These are phyloP conservation scores for Chrysomela aeneicollis DNA, from an alignment of 2,888 invertebrate genomes.

Conservation along the genomic window DNA sequence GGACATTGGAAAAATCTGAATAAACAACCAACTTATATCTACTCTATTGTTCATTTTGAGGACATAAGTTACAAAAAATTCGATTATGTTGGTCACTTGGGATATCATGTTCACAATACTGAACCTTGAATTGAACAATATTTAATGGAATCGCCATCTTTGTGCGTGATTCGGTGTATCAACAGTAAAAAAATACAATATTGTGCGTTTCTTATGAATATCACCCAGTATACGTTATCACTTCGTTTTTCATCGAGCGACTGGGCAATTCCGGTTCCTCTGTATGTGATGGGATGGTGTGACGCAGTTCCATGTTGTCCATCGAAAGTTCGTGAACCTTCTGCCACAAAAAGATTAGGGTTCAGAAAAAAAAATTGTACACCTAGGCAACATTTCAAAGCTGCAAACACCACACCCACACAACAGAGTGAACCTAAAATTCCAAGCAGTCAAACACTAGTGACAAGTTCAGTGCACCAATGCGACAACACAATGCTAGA, in stretches of 20 bases:
- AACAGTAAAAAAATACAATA: background rate
- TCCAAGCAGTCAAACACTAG: slow-evolving; percentile 5
- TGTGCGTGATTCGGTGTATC: background rate
- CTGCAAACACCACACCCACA: slow-evolving; percentile 26
- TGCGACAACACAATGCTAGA: slow-evolving; percentile 29
- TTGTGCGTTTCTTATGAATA: background rate
- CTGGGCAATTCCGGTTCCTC: background rate
- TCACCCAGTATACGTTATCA: background rate
- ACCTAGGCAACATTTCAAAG: background rate
- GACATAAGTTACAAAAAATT: too few relatives aligned
- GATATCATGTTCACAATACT: too few relatives aligned
- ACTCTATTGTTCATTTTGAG: too few relatives aligned
- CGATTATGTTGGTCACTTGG: too few relatives aligned
- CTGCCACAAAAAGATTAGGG: slow-evolving; percentile 51
- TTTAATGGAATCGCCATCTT: background rate
- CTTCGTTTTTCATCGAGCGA: background rate
- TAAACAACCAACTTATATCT: too few relatives aligned
- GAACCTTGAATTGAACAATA: too few relatives aligned
- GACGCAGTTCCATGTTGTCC: slow-evolving; percentile 52
- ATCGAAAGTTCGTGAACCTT: slow-evolving; percentile 54
- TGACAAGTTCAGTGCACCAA: slow-evolving; percentile 25
- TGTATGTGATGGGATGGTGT: slow-evolving; percentile 44
- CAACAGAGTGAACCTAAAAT: slow-evolving; percentile 16
- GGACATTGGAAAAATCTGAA: too few relatives aligned
- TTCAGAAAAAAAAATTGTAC: background rate